phyloP scores from a whole-genome alignment of 2,888 invertebrate species.

The Ormia ochracea region DNA sequence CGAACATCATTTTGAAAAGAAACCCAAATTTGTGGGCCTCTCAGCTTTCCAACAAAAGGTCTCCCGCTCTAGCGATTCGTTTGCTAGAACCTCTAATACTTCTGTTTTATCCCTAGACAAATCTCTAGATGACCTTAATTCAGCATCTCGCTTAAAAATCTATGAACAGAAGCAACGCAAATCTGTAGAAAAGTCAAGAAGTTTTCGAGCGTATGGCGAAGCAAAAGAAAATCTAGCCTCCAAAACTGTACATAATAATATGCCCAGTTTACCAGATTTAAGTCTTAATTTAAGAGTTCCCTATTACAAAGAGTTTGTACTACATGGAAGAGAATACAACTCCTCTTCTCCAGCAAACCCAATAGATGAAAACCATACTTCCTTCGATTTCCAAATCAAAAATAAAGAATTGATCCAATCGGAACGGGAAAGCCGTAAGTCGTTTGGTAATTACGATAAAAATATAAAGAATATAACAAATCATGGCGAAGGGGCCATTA shows the following conservation, averaged over 20 bases:
- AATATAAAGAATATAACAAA: constrained; percentile 65
- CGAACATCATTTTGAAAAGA: constrained; percentile 72
- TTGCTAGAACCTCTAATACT: constrained; percentile 68
- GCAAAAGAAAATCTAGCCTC: constrained; percentile 64
- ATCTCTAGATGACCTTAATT: constrained; percentile 31
- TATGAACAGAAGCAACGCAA: constrained; percentile 77
- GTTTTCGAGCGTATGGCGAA: constrained; percentile 81
- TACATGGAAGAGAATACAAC: constrained; percentile 45
- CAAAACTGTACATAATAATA: constrained; percentile 67
- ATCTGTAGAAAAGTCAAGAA: constrained; percentile 84
- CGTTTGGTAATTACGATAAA: constrained; percentile 65
- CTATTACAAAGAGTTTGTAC: constrained; percentile 65
- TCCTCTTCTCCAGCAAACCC: constrained; percentile 56
- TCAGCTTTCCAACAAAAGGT: constrained; percentile 80
- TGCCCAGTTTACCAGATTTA: constrained; percentile 75
- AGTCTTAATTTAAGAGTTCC: constrained; percentile 71
- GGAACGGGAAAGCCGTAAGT: constrained; percentile 30
- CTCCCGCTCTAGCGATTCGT: constrained; percentile 76
- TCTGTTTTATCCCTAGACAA: constrained; percentile 71
- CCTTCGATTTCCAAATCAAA: constrained; percentile 74
- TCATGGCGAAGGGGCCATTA: background rate
- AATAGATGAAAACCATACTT: constrained; percentile 66
- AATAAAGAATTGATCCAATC: constrained; percentile 72
- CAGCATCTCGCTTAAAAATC: constrained; percentile 58
- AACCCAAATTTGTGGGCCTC: constrained; percentile 78